Percentiles rank a stretch among this genome's conserved stretches.
These are phyloP conservation scores for Sylvietta virens DNA, from an alignment of 2,113 vertebrate genomes.

Conservation along the genomic window DNA sequence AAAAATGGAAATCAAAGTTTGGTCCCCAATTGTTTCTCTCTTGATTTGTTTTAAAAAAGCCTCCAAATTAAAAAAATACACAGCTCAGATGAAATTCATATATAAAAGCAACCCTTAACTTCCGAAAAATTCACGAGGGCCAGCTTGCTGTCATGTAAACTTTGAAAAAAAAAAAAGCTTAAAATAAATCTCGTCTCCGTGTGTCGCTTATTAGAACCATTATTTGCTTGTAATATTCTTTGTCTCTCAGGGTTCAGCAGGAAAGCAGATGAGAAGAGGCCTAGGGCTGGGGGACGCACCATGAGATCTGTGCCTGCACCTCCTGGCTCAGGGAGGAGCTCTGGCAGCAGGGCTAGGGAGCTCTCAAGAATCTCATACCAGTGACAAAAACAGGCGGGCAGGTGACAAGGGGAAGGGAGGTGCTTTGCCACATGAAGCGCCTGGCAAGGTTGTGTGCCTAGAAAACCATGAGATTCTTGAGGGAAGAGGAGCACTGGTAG, in stretches of 20 bases:
- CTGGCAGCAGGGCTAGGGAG: background rate
- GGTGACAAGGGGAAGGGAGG: background rate
- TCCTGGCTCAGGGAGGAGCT: background rate
- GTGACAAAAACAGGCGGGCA: background rate
- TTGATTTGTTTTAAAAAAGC: constrained; percentile 51
- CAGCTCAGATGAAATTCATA: constrained; percentile 50
- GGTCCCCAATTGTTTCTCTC: constrained; percentile 56
- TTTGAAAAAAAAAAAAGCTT: background rate
- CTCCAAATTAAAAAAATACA: constrained; percentile 51
- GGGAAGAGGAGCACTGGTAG: background rate
- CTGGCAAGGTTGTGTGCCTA: background rate
- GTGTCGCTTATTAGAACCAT: constrained; percentile 10
- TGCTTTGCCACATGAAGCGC: background rate
- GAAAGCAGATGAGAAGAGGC: background rate
- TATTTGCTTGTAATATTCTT: constrained; percentile 26
- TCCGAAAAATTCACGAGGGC: constrained; percentile 47
- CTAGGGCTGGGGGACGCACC: background rate
- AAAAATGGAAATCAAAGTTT: constrained; percentile 59
- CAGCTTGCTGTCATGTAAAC: constrained; percentile 57
- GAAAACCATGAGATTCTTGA: background rate
- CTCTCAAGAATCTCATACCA: background rate
- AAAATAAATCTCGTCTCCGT: constrained; percentile 17
- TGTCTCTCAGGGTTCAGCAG: background rate
- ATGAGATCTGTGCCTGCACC: background rate
- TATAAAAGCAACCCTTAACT: constrained; percentile 58